Percentiles rank a stretch among this genome's conserved stretches.
phyloP scores from a whole-genome alignment of 2,888 invertebrate species.

The Cyrtodaria siliqua region DNA sequence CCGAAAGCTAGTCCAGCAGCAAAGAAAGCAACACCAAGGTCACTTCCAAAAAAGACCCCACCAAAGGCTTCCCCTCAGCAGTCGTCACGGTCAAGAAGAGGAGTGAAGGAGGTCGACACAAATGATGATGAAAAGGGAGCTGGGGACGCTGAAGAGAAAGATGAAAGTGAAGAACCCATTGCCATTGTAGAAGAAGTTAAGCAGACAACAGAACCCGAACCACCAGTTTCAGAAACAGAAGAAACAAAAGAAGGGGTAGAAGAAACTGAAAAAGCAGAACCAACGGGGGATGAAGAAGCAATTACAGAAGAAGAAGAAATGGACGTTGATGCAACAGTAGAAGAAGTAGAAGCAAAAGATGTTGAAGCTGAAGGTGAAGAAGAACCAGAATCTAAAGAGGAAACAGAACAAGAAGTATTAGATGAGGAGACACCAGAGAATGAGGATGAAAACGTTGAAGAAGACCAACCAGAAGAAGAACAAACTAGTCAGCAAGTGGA shows the following conservation, averaged over 20 bases:
- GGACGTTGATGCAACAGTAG: slow-evolving; percentile 4
- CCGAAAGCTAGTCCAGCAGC: slow-evolving; percentile 40
- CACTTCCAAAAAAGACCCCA: slow-evolving; percentile 21
- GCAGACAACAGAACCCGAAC: slow-evolving; percentile 13
- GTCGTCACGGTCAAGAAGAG: slow-evolving; percentile 30
- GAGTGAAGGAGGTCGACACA: slow-evolving; percentile 11
- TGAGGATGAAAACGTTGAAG: slow-evolving; percentile 24
- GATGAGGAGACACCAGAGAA: slow-evolving; percentile 29
- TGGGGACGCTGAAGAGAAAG: not conserved
- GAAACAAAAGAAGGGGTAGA: slow-evolving; percentile 29
- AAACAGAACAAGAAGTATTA: slow-evolving; percentile 6
- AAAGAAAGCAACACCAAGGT: slow-evolving; percentile 6
- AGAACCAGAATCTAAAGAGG: slow-evolving; percentile 5
- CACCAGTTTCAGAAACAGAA: slow-evolving; percentile 31
- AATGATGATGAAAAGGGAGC: not conserved
- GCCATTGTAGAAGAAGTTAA: not conserved
- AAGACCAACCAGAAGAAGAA: not conserved
- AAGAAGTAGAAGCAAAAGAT: slow-evolving; percentile 13
- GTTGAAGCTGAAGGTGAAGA: slow-evolving; percentile 5
- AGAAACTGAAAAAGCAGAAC: slow-evolving; percentile 9
- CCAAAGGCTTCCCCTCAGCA: slow-evolving; percentile 34
- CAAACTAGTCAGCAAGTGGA: no score
- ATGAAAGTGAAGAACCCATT: not conserved
- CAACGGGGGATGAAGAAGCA: slow-evolving; percentile 16
- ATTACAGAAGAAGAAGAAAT: slow-evolving; percentile 2